Evolutionary conservation across 2,113 vertebrate species (phyloP).

Genomic region (Cisticola juncidis): DNA sequence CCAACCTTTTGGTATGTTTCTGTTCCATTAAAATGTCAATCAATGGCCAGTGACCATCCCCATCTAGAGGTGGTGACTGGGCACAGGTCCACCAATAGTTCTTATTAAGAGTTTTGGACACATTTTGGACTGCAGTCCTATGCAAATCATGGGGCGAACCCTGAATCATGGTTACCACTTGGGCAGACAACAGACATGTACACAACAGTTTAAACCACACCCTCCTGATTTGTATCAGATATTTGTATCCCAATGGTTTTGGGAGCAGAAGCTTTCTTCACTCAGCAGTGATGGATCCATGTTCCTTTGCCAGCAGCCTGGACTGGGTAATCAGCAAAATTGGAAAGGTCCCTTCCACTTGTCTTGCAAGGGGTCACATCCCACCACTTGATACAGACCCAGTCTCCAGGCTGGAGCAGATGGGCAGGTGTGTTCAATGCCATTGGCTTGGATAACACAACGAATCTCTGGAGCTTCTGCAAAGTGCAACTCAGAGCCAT

Average conservation of each 20-base stretch:
- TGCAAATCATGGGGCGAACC: neutral
- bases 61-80: neutral
- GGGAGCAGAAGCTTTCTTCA: neutral
- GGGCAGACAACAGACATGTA: neutral
- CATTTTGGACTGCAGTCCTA: neutral
- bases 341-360: neutral
- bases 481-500: no score
- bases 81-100: neutral
- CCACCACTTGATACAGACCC: neutral
- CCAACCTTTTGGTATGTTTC: accelerated
- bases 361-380: neutral
- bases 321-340: neutral
- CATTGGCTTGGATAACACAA: neutral
- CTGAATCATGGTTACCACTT: neutral
- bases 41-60: neutral
- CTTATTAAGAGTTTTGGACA: neutral
- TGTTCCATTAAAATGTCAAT: neutral
- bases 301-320: neutral
- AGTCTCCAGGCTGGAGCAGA: neutral
- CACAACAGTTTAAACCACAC: neutral
- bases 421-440: neutral
- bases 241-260: neutral
- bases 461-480: neutral
- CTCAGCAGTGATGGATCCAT: neutral
- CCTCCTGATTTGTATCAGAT: neutral